These are phyloP conservation scores for Leptobrachium leishanense DNA, from an alignment of 2,113 vertebrate species.

Conservation along the genomic window DNA sequence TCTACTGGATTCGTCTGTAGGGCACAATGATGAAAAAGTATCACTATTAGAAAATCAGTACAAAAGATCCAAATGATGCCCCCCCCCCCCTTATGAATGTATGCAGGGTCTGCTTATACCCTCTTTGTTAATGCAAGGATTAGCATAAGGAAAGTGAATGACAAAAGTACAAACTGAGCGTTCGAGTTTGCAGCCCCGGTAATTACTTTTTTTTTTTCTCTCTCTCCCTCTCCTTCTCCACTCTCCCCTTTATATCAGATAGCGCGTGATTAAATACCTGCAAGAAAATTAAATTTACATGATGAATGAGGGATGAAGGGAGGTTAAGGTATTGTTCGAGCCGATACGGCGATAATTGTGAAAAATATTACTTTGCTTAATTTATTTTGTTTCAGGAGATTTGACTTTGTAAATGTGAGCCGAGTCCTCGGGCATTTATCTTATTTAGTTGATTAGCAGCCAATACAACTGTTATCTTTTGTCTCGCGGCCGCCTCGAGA, in stretches of 20 bases:
- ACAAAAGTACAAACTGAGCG: constrained; percentile 61
- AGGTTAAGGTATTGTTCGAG: constrained; percentile 82
- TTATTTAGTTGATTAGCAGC: constrained; percentile 63
- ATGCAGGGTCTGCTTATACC: background rate
- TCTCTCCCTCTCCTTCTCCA: too few relatives aligned
- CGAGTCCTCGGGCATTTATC: constrained; percentile 68
- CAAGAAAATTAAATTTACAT: constrained; percentile 88
- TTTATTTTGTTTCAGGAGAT: constrained; percentile 81
- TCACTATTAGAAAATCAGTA: too few relatives aligned
- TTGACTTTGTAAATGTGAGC: constrained; percentile 62
- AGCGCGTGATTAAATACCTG: constrained; percentile 91
- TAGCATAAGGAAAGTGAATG: constrained; percentile 51
- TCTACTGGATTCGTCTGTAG: too few relatives aligned
- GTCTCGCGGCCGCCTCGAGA: background rate
- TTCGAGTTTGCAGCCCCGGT: constrained; percentile 72
- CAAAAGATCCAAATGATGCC: too few relatives aligned
- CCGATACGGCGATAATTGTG: constrained; percentile 80
- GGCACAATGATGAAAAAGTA: too few relatives aligned
- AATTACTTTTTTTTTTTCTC: constrained; percentile 76
- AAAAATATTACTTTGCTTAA: constrained; percentile 77
- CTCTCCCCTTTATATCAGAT: constrained; percentile 73
- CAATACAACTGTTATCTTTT: constrained; percentile 56
- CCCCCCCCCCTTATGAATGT: too few relatives aligned
- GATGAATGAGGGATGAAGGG: constrained; percentile 82
- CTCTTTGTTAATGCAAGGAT: constrained; percentile 14